Evolutionary conservation across 2,797 vertebrate genomes (phyloP).

Genomic region (Taenioides sp.): DNA sequence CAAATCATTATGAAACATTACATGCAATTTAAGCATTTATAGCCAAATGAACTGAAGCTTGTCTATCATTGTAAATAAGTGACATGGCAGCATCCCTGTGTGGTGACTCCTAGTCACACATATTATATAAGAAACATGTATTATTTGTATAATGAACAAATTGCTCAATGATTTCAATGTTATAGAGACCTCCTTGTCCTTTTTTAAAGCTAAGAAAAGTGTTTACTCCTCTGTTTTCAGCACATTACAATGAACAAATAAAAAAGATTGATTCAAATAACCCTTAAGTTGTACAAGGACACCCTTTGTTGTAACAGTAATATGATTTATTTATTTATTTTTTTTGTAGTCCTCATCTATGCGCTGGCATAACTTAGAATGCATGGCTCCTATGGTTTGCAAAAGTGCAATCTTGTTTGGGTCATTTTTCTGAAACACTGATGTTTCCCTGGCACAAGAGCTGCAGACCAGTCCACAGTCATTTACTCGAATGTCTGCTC

Average conservation of each 20-base stretch:
- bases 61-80: conserved; percentile 62
- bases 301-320: conserved; percentile 16
- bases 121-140: conserved; percentile 48
- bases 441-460: background rate
- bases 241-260: conserved; percentile 70
- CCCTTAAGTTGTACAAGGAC: conserved; percentile 18
- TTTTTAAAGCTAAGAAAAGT: conserved; percentile 57
- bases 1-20: conserved; percentile 16
- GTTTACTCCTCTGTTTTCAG: conserved; percentile 66
- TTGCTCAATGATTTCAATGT: conserved; percentile 45
- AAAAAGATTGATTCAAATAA: conserved; percentile 50
- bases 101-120: conserved; percentile 58
- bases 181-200: conserved; percentile 36
- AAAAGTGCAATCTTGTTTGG: background rate
- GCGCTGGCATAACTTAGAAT: conserved; percentile 17
- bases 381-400: conserved; percentile 4
- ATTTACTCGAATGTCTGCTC: background rate
- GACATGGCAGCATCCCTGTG: conserved; percentile 48
- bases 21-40: conserved; percentile 36
- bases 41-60: conserved; percentile 50
- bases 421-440: background rate
- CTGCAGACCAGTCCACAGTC: background rate
- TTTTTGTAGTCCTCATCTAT: conserved; percentile 4
- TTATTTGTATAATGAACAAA: conserved; percentile 60
- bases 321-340: background rate